Evolutionary conservation across 1,140 invertebrate species (phyloP), one percentile per base, ranked within the genome.

Genomic region (Penaeus indicus): DNA sequence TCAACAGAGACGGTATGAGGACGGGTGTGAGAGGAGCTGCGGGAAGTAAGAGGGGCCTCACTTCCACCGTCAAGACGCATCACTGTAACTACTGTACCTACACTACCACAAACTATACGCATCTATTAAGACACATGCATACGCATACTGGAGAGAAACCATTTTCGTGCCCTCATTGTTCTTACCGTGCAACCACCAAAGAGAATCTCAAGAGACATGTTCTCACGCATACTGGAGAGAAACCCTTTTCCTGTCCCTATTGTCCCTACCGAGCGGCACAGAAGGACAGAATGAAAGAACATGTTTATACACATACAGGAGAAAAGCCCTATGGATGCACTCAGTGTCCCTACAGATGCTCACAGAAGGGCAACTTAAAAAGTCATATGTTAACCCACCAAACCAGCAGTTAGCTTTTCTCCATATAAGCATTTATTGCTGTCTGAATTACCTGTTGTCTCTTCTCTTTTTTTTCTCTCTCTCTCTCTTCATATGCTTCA

Each of bases 21-120:
- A 88, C 86, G 81, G 47, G 86, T 88, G 86, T 75, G 54, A 88
- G 86, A 63, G 86, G 86, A 77, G 80, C 86, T 25, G 80, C 86
- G 64, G 86, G 80, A 72, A 61, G 80, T 77, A 77, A 60, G 80
- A 84, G 77, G 80, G 81, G 64, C 80, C 64, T 78, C 67, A 22
- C 86, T 25, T 11, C 86, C 86, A 87, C 38, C 62, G 80, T 84
- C 86, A 88, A 88, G 86, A 88, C 81, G 21, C 86, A 88, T 77
- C 81, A 77, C 86, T 88, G 86, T 88, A 88, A 83, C 86, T 88
- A 88, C 86, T 88, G 86, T 62, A n/a, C 67, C 81, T 88, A 88
- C 86, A 88, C 86, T 42, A 88, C 86, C 47, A 88, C 72, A 25
- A 88, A 88, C 67, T 88, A 88, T 60, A 88, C 86, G 16, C 86